Percentiles rank a stretch among this genome's conserved stretches.
Conservation (phyloP, 2,797 vertebrate genomes). For the Rousettus madagascariensis region DNA sequence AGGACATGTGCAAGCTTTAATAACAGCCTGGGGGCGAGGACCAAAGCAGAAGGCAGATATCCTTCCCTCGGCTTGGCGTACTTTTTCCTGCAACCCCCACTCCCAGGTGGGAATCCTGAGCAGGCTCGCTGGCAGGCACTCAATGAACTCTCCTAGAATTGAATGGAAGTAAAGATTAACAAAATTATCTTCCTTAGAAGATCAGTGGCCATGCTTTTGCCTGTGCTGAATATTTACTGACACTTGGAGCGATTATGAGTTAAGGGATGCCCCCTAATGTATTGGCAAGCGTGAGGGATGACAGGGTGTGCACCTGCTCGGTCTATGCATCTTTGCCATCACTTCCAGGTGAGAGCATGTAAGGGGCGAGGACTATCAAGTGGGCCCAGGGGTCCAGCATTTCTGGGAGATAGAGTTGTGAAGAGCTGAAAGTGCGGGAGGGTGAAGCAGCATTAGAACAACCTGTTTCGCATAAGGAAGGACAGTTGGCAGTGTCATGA, state of each 20-base stretch:
- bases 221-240: not conserved
- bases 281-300: not conserved
- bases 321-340: not conserved
- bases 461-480: not conserved
- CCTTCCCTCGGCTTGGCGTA: not conserved
- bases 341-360: fast-evolving
- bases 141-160: fast-evolving
- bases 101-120: not conserved
- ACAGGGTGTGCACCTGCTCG: not conserved
- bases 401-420: not conserved
- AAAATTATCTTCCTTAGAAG: not conserved
- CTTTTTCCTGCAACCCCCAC: fast-evolving
- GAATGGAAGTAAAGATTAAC: not conserved
- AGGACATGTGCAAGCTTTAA: constrained; percentile 9
- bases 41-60: not conserved
- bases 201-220: not conserved
- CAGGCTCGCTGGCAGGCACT: not conserved
- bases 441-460: not conserved
- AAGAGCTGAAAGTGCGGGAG: not conserved
- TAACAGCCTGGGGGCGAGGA: constrained; percentile 6
- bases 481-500: not conserved
- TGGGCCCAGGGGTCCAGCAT: too few relatives aligned
- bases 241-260: not conserved
- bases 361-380: not conserved
- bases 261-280: not conserved